Conservation (phyloP, 2,888 invertebrate genomes). For the Tanypteryx hageni region DNA sequence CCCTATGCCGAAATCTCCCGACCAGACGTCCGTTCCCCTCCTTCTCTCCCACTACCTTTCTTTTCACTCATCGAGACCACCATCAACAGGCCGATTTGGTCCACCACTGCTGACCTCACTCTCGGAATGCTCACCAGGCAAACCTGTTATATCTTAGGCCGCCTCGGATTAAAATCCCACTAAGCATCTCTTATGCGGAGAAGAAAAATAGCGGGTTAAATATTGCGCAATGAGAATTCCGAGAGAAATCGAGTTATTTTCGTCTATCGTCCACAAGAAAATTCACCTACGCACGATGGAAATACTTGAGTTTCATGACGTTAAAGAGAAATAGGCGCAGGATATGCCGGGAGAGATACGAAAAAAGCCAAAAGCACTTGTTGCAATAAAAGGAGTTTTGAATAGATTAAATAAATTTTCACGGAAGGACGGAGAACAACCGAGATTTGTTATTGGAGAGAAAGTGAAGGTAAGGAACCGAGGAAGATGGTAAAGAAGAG, state of each 20-base stretch:
- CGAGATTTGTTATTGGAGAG: background rate
- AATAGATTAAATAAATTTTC: background rate
- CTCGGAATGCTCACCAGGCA: conserved; percentile 53
- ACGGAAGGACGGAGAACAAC: background rate
- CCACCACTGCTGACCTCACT: conserved; percentile 60
- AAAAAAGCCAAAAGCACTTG: too few species aligned
- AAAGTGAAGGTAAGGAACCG: background rate
- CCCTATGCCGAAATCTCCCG: conserved; percentile 31
- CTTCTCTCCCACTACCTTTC: background rate
- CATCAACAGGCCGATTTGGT: conserved; percentile 62
- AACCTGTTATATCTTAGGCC: conserved; percentile 45
- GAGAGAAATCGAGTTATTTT: background rate
- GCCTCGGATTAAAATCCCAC: background rate
- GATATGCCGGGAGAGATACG: too few species aligned
- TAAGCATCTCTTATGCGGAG: background rate
- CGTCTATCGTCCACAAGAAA: background rate
- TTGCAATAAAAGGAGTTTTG: too few species aligned
- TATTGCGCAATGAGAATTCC: background rate
- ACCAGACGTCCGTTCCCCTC: conserved; percentile 20
- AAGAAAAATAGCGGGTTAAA: background rate
- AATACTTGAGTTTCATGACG: too few species aligned
- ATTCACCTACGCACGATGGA: too few species aligned
- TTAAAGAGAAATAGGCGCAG: too few species aligned
- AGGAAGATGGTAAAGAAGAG: background rate
- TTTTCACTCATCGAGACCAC: conserved; percentile 33